phyloP scores from a whole-genome alignment of 2,888 invertebrate genomes.

The Drosophila greeni region DNA sequence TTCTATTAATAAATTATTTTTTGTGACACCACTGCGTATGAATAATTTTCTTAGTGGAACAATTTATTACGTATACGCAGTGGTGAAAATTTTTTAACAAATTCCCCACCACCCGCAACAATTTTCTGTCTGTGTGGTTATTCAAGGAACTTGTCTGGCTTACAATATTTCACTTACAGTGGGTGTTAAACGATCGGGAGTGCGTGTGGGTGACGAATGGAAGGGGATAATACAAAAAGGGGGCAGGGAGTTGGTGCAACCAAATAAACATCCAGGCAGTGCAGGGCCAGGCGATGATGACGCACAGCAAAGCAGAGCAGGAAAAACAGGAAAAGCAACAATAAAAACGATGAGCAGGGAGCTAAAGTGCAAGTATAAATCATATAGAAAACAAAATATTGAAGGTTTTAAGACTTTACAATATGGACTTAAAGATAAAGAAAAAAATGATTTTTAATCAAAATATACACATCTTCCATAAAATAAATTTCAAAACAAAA shows the following conservation, averaged over 20 bases:
- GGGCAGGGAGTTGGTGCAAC: slow-evolving; percentile 21
- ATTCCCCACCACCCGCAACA: neutral
- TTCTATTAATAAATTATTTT: neutral
- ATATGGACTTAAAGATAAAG: neutral
- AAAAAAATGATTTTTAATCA: neutral
- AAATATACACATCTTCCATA: too few relatives aligned
- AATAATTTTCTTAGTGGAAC: neutral
- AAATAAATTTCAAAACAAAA: too few relatives aligned
- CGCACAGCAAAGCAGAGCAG: slow-evolving; percentile 15
- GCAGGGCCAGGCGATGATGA: slow-evolving; percentile 26
- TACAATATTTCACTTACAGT: slow-evolving; percentile 26
- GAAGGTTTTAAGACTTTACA: neutral
- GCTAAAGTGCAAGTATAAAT: neutral
- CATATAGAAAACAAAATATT: slow-evolving; percentile 4
- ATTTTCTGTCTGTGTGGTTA: slow-evolving; percentile 32
- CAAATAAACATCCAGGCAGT: slow-evolving; percentile 30
- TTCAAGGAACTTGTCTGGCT: slow-evolving; percentile 30
- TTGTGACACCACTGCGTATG: neutral
- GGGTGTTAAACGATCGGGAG: slow-evolving; percentile 34
- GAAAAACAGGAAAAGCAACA: neutral
- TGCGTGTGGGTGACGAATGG: slow-evolving; percentile 31
- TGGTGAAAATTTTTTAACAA: neutral
- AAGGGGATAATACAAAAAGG: neutral
- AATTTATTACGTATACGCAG: neutral
- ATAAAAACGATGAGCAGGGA: neutral